A percentile compares a stretch with the other conserved stretches of the same genome.
phyloP scores from a whole-genome alignment of 2,797 vertebrate genomes.

The Tadarida brasiliensis region DNA sequence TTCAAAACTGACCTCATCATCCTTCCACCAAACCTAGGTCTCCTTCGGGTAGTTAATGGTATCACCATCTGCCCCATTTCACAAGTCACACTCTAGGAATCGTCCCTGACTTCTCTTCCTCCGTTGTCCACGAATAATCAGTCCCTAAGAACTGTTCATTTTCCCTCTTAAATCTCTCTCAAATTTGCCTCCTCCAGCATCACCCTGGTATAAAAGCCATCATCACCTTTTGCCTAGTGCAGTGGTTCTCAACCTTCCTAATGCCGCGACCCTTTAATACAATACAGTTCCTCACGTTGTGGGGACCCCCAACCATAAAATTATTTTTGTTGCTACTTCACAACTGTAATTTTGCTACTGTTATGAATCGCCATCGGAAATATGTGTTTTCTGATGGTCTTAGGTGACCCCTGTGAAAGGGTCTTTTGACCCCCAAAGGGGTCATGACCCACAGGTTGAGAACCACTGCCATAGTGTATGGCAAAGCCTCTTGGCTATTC shows the following conservation, averaged over 20 bases:
- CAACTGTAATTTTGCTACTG: no score
- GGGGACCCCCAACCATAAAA: no score
- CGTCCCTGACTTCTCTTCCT: not conserved
- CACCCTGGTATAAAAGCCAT: not conserved
- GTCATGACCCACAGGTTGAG: no score
- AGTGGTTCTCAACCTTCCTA: no score
- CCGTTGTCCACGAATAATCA: not conserved
- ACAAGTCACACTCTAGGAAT: not conserved
- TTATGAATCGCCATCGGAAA: no score
- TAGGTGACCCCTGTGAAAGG: no score
- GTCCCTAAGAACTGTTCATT: not conserved
- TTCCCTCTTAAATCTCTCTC: not conserved
- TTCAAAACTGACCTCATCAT: not conserved
- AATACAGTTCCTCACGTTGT: no score
- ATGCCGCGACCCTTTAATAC: no score
- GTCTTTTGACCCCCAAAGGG: no score
- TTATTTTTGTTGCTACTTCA: no score
- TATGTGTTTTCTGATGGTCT: no score
- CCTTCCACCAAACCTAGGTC: not conserved
- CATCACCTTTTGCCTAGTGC: not conserved
- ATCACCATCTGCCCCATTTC: not conserved
- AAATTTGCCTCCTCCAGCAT: not conserved
- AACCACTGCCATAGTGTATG: no score
- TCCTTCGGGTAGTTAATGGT: not conserved
- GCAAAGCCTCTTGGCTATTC: not conserved